Percentiles rank a stretch among this genome's conserved stretches.
phyloP scores from a whole-genome alignment of 2,113 vertebrate genomes.

The Xerus inauris region DNA sequence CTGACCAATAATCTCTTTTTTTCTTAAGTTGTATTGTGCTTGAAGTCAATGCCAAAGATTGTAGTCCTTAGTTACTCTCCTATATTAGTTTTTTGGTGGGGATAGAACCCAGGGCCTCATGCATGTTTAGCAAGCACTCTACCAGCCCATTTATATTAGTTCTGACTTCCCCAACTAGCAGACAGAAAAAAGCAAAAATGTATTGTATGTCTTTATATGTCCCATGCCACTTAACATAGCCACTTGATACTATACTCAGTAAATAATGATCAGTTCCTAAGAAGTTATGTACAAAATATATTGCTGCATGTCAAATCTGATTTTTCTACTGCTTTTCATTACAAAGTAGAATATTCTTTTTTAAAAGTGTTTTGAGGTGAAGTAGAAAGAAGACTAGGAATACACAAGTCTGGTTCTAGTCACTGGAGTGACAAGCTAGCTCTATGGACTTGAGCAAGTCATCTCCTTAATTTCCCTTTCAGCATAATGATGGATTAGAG shows the following conservation, averaged over 20 bases:
- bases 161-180: neutral
- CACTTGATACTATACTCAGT: neutral
- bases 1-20: neutral
- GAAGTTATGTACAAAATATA: neutral
- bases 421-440: neutral
- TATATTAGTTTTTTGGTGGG: neutral
- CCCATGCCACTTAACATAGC: neutral
- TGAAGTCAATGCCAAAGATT: constrained; percentile 27
- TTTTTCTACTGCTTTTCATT: neutral
- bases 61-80: neutral
- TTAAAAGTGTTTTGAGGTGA: neutral
- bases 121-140: too few species aligned
- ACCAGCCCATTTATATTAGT: neutral
- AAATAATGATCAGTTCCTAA: neutral
- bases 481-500: neutral
- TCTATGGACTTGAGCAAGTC: neutral
- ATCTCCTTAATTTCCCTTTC: neutral
- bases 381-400: neutral
- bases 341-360: neutral
- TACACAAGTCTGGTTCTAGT: neutral
- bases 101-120: too few species aligned
- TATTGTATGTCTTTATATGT: neutral
- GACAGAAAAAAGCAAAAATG: neutral
- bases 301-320: neutral
- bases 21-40: neutral